These are phyloP conservation scores for Oppia nitens DNA, from an alignment of 1,140 invertebrate species.

Conservation along the genomic window DNA sequence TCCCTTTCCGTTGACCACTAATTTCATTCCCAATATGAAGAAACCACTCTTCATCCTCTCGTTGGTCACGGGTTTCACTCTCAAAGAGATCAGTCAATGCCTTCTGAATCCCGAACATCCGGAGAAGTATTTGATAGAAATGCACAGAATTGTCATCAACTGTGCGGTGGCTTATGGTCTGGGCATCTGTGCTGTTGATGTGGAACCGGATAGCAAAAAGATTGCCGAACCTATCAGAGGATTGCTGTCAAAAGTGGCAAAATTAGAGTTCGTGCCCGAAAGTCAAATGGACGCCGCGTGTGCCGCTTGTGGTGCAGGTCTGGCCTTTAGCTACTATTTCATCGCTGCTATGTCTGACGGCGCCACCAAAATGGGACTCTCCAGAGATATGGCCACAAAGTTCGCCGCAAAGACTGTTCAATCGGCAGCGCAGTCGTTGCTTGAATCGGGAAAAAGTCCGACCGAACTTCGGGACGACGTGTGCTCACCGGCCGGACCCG, in stretches of 20 bases:
- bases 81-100: constrained; percentile 8
- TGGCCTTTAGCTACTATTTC: too few relatives aligned
- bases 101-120: constrained; percentile 19
- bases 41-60: constrained; percentile 14
- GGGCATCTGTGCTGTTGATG: constrained; percentile 17
- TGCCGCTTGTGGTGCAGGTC: constrained; percentile 14
- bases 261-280: constrained; percentile 16
- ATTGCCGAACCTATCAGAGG: constrained; percentile 7
- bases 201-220: constrained; percentile 16
- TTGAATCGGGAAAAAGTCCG: constrained; percentile 38
- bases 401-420: constrained; percentile 33
- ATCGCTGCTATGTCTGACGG: constrained; percentile 39
- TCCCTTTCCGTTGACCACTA: constrained; percentile 11
- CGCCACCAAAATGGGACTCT: constrained; percentile 43
- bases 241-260: constrained; percentile 10
- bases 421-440: constrained; percentile 43
- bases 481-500: constrained; percentile 44
- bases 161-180: constrained; percentile 12
- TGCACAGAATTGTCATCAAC: constrained; percentile 18
- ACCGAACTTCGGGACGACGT: constrained; percentile 35
- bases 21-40: constrained; percentile 11
- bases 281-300: constrained; percentile 18
- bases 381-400: constrained; percentile 35
- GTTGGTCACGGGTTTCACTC: constrained; percentile 10
- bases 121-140: constrained; percentile 18